Conservation (phyloP, 2,797 vertebrate genomes). For the Toxotes lorentzi region DNA sequence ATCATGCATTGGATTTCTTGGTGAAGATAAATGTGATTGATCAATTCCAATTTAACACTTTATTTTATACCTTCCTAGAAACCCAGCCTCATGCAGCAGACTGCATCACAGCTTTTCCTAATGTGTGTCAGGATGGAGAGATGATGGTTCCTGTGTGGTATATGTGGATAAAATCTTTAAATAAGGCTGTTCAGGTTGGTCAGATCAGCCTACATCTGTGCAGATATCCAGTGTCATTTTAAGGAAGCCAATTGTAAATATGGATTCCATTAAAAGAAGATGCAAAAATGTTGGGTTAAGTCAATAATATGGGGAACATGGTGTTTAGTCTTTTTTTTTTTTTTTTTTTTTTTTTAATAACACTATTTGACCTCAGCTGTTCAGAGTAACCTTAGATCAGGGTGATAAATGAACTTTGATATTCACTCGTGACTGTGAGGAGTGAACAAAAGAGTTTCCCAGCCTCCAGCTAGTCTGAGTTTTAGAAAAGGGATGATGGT, state of each 20-base stretch:
- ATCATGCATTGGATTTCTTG: conserved; percentile 8
- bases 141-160: background rate
- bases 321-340: background rate
- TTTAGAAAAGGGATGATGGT: conserved; percentile 34
- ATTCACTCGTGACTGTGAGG: conserved; percentile 4
- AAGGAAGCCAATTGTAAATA: background rate
- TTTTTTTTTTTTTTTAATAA: background rate
- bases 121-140: background rate
- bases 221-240: no score
- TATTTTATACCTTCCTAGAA: conserved; percentile 4
- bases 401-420: background rate
- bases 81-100: background rate
- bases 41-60: conserved; percentile 18
- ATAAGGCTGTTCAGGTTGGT: background rate
- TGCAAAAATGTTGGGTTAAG: background rate
- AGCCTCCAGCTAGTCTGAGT: conserved; percentile 1
- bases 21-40: conserved; percentile 1
- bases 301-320: background rate
- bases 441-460: conserved; percentile 11
- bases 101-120: background rate
- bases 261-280: background rate
- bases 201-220: background rate
- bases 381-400: background rate
- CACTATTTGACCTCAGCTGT: background rate
- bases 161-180: background rate